phyloP scores from a whole-genome alignment of 2,797 vertebrate genomes.

The Enteromius viviparus region DNA sequence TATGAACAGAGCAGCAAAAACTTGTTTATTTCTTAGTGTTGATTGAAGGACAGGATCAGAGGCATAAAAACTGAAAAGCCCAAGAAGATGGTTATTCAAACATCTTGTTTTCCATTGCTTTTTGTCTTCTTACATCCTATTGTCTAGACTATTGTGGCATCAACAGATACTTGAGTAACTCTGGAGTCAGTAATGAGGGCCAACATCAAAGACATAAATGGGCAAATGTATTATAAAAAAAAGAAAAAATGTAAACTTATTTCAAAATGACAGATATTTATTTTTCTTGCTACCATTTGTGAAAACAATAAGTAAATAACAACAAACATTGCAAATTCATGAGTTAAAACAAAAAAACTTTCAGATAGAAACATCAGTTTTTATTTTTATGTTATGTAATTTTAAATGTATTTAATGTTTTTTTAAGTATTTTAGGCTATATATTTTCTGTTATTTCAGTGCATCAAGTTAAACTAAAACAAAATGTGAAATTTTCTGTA shows the following conservation, averaged over 20 bases:
- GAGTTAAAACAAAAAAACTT: background rate
- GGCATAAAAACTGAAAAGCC: background rate
- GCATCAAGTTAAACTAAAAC: background rate
- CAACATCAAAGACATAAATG: background rate
- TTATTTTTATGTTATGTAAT: too few relatives aligned
- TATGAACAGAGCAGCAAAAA: background rate
- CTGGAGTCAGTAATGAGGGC: background rate
- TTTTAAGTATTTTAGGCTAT: too few relatives aligned
- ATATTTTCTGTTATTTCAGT: background rate
- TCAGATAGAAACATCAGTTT: too few relatives aligned
- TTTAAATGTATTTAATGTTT: too few relatives aligned
- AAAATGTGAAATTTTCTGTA: too few relatives aligned
- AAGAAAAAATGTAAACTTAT: too few relatives aligned
- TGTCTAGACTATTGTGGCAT: background rate
- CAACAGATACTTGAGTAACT: slow-evolving; percentile 2
- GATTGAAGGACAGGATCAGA: background rate
- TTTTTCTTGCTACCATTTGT: background rate
- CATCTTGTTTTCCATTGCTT: background rate
- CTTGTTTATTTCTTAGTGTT: background rate
- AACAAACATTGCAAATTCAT: background rate
- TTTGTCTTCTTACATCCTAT: background rate
- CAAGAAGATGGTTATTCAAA: background rate
- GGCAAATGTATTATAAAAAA: background rate
- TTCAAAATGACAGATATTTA: too few relatives aligned
- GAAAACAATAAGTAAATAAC: background rate